Percentiles rank a stretch among this genome's conserved stretches.
Conservation (phyloP, 2,888 invertebrate species). For the Hirtodrosophila alboralis region DNA sequence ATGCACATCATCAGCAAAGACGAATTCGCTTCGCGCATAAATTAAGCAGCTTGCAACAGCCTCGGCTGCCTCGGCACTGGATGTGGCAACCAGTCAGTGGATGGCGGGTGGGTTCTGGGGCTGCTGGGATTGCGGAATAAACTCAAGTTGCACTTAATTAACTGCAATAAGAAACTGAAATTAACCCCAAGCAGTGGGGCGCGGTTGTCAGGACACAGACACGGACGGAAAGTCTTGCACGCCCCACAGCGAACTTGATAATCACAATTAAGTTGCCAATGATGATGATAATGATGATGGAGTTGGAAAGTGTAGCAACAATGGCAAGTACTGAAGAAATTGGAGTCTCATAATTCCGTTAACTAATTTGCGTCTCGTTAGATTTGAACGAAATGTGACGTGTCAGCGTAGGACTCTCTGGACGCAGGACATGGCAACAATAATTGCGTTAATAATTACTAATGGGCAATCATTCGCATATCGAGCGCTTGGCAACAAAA, state of each 20-base stretch:
- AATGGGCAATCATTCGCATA: constrained; percentile 52
- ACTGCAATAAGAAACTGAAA: constrained; percentile 77
- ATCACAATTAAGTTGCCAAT: constrained; percentile 32
- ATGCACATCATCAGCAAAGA: constrained; percentile 49
- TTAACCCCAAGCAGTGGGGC: constrained; percentile 51
- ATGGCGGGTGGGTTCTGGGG: not conserved
- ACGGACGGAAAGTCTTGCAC: constrained; percentile 19
- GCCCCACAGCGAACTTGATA: constrained; percentile 24
- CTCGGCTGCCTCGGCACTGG: not conserved
- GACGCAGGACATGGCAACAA: constrained; percentile 32
- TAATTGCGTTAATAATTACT: constrained; percentile 66
- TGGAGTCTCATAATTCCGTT: constrained; percentile 56
- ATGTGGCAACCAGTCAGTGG: not conserved
- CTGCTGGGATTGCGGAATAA: constrained; percentile 15
- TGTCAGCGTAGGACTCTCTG: not conserved
- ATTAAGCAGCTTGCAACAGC: constrained; percentile 47
- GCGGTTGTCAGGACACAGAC: not conserved
- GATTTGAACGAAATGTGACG: constrained; percentile 43
- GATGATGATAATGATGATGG: constrained; percentile 16
- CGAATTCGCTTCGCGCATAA: constrained; percentile 44
- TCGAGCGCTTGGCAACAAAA: constrained; percentile 14
- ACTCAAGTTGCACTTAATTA: constrained; percentile 76
- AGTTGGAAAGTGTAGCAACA: constrained; percentile 44
- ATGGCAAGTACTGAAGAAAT: constrained; percentile 34
- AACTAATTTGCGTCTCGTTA: constrained; percentile 69